A percentile compares a stretch with the other conserved stretches of the same genome.
phyloP scores from a whole-genome alignment of 2,888 invertebrate species.

The Cylindroiulus punctatus region DNA sequence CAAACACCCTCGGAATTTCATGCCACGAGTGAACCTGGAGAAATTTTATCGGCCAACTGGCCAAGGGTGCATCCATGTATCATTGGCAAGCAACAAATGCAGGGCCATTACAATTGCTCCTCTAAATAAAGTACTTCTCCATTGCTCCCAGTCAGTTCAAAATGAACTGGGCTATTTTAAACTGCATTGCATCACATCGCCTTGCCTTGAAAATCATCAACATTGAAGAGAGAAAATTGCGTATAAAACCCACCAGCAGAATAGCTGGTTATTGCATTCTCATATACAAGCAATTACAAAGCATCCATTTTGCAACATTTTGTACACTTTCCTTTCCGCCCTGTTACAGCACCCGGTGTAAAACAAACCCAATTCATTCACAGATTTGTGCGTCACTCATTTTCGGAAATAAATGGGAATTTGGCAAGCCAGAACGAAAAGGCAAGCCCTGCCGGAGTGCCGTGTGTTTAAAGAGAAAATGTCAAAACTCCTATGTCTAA shows the following conservation, averaged over 20 bases:
- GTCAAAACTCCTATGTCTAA: constrained; percentile 6
- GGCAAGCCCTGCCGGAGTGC: neutral
- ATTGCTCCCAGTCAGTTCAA: neutral
- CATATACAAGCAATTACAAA: neutral
- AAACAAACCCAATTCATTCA: neutral
- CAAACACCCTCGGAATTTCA: too few relatives aligned
- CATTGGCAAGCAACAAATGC: too few relatives aligned
- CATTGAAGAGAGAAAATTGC: too few relatives aligned
- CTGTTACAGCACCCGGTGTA: neutral
- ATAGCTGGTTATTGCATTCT: neutral
- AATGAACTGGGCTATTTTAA: neutral
- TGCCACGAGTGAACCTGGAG: too few relatives aligned
- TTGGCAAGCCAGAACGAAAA: constrained; percentile 12
- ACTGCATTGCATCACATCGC: too few relatives aligned
- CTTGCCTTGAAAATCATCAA: too few relatives aligned
- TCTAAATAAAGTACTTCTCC: too few relatives aligned
- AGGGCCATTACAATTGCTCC: too few relatives aligned
- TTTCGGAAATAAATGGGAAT: constrained; percentile 1
- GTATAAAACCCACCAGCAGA: too few relatives aligned
- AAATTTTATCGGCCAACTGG: neutral
- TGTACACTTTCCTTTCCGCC: neutral
- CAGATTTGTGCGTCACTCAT: neutral
- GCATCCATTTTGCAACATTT: neutral
- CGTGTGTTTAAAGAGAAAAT: constrained; percentile 12
- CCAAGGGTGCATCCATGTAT: too few relatives aligned